Evolutionary conservation across 2,113 vertebrate genomes (phyloP), one percentile per base, ranked within the genome.

Genomic region (Bufo gargarizans): DNA sequence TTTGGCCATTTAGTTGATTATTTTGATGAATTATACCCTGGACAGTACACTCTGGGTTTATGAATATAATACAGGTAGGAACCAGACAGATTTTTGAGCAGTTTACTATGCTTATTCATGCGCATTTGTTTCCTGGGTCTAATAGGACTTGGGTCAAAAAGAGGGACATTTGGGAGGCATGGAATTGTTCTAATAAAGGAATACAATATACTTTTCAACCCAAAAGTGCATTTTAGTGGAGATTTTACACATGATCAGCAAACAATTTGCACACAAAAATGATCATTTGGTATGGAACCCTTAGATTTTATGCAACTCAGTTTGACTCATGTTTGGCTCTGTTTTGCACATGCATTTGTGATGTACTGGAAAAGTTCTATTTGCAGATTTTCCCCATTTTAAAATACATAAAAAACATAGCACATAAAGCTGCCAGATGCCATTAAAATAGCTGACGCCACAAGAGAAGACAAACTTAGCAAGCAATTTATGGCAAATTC

Each of bases 351-450:
- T 71, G 67, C 22, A 74, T 74, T 47, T 49, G 14, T 47, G 9
- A 14, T 74, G 45, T 47, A 7, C 45, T 47, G 45, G 69, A 74
- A 72, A 74, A 74, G 43, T 71, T 71, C 69, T 71, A 74, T 74
- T 43, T 47, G 45, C 45, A 74, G 43, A 74, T 49, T 47, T 74
- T 74, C 16, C 45, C 71, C 71, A 74, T 74, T 74, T 74, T 17
- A 47, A 74, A 74, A 74, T 74, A 74, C 45, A 74, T 74, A 47
- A 74, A 74, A 74, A 47, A 45, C 71, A 74, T 74, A 74, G 71
- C 71, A 74, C 43, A 74, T 74, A 74, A 74, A 74, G 71, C 43
- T 19, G 71, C 71, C 71, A 72, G 71, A 74, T 74, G 14, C 14
- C 17, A 74, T 74, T 74, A 74, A 47, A 47, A 16, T 47, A 74